Percentiles rank a stretch among this genome's conserved stretches.
phyloP scores from a whole-genome alignment of 2,888 invertebrate species.

The Drosophila lacicola region DNA sequence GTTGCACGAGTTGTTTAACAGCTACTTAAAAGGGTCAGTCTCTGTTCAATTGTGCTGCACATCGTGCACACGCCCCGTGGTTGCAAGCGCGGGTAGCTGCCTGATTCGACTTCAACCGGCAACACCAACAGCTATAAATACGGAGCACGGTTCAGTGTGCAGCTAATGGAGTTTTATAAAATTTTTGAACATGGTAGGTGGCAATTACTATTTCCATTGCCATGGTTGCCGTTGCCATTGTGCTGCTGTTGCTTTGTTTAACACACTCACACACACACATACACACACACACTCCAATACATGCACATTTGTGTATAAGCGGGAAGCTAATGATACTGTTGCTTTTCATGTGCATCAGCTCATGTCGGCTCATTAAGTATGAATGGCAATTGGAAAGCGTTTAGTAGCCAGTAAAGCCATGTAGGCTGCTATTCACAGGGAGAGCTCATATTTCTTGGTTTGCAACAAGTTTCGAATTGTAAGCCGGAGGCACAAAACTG shows the following conservation, averaged over 20 bases:
- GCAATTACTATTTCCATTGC: constrained; percentile 30
- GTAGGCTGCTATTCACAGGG: constrained; percentile 2
- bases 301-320: constrained; percentile 10
- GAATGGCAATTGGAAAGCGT: constrained; percentile 55
- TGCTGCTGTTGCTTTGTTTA: constrained; percentile 5
- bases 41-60: constrained; percentile 56
- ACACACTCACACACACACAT: constrained; percentile 3
- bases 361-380: constrained; percentile 62
- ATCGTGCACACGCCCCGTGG: constrained; percentile 63
- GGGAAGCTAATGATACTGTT: constrained; percentile 50
- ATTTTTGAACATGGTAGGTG: constrained; percentile 34
- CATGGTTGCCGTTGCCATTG: constrained; percentile 15
- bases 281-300: constrained; percentile 11
- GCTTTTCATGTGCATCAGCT: constrained; percentile 36
- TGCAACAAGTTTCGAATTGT: constrained; percentile 19
- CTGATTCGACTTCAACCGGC: constrained; percentile 1
- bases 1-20: constrained; percentile 65
- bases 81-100: not conserved
- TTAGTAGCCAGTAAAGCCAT: constrained; percentile 13
- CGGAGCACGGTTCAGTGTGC: constrained; percentile 21
- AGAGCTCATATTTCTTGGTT: constrained; percentile 19
- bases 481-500: constrained; percentile 26
- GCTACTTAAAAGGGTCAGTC: constrained; percentile 59
- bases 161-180: constrained; percentile 48
- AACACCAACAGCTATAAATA: constrained; percentile 1